These are phyloP conservation scores for Lissonota sp. DNA, from an alignment of 2,888 invertebrate genomes.

Conservation along the genomic window DNA sequence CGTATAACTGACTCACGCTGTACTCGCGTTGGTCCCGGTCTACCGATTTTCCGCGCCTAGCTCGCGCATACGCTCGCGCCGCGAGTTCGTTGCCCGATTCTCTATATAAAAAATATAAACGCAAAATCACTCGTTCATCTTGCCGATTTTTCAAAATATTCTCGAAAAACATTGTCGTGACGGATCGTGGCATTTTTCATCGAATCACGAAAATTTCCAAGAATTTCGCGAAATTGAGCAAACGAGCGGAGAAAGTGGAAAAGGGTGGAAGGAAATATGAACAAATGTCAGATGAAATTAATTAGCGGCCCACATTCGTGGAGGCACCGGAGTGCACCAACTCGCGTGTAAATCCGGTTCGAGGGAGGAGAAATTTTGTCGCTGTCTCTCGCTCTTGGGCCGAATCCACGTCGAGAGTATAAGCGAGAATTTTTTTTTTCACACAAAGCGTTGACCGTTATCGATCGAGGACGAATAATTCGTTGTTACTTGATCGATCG, in stretches of 20 bases:
- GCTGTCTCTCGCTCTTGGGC: slow-evolving; percentile 9
- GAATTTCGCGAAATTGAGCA: neutral
- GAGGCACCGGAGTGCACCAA: slow-evolving; percentile 65
- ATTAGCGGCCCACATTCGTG: slow-evolving; percentile 58
- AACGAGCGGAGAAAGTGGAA: neutral
- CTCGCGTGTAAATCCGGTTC: slow-evolving; percentile 74
- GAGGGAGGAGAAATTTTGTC: slow-evolving; percentile 4
- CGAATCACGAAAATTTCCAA: neutral
- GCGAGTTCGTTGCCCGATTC: slow-evolving; percentile 81
- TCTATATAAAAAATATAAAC: slow-evolving; percentile 4
- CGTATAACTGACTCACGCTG: slow-evolving; percentile 26
- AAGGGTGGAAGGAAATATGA: neutral
- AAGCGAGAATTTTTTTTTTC: slow-evolving; percentile 9
- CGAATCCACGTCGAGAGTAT: neutral
- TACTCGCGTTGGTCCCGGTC: slow-evolving; percentile 70
- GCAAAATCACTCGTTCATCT: slow-evolving; percentile 9
- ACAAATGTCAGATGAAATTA: slow-evolving; percentile 51
- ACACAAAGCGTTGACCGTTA: neutral
- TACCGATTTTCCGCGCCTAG: slow-evolving; percentile 71
- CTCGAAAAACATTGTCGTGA: neutral
- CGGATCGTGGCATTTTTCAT: neutral
- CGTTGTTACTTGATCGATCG: too few species aligned
- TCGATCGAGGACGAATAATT: neutral
- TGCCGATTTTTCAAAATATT: slow-evolving; percentile 18
- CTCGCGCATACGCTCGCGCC: slow-evolving; percentile 69